Evolutionary conservation across 1,140 invertebrate species (phyloP).

Genomic region (Lycorma delicatula): DNA sequence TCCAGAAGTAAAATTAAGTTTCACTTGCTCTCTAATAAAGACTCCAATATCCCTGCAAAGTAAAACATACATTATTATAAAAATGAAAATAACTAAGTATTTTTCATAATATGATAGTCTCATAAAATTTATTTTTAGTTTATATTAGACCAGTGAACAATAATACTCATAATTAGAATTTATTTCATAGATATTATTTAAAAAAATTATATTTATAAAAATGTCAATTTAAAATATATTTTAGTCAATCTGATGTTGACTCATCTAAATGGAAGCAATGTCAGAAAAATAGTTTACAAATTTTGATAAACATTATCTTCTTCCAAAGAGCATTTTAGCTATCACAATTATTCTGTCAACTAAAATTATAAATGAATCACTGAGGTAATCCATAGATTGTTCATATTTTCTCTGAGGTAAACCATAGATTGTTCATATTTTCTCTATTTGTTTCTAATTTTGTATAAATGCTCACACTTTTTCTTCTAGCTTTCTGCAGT

Average conservation of each 20-base stretch:
- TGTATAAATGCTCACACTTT: no score
- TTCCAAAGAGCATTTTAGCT: no score
- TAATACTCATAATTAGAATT: background rate
- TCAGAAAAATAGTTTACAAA: no score
- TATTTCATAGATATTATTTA: background rate
- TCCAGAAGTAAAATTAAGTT: constrained; percentile 51
- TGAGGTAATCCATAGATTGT: no score
- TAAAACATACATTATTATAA: constrained; percentile 28
- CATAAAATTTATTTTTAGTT: constrained; percentile 15
- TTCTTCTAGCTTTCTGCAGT: no score
- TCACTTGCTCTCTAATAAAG: constrained; percentile 59
- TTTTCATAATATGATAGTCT: background rate
- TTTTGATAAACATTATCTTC: no score
- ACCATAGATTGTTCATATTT: no score
- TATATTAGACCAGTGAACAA: background rate
- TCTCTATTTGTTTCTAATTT: no score
- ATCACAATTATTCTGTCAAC: no score
- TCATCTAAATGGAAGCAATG: no score
- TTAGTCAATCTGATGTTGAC: background rate
- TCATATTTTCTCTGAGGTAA: no score
- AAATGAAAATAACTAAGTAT: constrained; percentile 3
- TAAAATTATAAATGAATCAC: no score
- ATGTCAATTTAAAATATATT: background rate
- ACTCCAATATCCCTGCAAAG: constrained; percentile 64
- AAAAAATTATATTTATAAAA: background rate